Conservation (phyloP, 2,797 vertebrate species). For the Urosaurus nigricauda region DNA sequence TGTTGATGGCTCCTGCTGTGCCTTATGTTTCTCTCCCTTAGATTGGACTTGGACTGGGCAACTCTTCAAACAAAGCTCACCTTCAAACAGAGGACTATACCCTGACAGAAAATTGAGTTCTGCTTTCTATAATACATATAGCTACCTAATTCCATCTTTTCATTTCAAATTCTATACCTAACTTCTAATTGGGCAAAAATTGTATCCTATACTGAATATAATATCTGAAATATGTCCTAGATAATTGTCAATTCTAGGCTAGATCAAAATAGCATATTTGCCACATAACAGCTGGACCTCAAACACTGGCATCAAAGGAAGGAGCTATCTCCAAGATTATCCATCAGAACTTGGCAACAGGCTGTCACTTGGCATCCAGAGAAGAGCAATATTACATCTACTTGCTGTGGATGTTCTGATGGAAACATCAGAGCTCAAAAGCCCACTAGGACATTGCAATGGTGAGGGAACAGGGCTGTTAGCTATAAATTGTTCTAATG, state of each 20-base stretch:
- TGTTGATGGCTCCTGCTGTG: not conserved
- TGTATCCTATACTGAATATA: not conserved
- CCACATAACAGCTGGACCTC: conserved; percentile 16
- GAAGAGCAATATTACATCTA: not conserved
- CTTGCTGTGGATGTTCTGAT: not conserved
- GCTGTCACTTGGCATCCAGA: not conserved
- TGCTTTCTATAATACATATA: not conserved
- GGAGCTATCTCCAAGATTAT: conserved; percentile 3
- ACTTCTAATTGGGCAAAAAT: not conserved
- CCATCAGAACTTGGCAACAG: conserved; percentile 19
- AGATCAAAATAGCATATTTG: conserved; percentile 30
- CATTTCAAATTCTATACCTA: too few species aligned
- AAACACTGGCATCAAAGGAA: not conserved
- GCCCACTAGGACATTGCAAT: not conserved
- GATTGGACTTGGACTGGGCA: not conserved
- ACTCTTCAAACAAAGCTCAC: not conserved
- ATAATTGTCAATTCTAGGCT: not conserved
- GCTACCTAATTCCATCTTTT: not conserved
- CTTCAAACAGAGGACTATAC: not conserved
- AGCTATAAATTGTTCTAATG: not conserved
- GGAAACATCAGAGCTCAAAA: conserved; percentile 18
- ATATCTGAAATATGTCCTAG: not conserved
- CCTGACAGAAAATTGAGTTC: not conserved
- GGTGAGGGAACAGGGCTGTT: not conserved
- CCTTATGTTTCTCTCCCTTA: not conserved